Conservation (phyloP, 1,140 invertebrate species). For the Lepidotrigona ventralis region DNA sequence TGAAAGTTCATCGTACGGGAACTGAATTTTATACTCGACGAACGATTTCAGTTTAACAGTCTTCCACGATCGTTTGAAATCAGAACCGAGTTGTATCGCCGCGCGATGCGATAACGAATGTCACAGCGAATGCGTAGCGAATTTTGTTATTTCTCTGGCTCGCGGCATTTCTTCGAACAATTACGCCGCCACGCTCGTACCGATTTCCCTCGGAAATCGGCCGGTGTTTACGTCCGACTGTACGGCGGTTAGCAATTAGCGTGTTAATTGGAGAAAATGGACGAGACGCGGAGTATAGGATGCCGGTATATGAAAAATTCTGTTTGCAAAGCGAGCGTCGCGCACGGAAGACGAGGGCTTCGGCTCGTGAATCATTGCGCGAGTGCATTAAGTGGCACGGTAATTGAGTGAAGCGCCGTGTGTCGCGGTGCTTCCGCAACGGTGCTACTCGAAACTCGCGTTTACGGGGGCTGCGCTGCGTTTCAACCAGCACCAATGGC, state of each 20-base stretch:
- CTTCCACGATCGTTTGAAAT: neutral
- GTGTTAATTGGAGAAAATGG: too few relatives aligned
- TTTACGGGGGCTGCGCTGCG: neutral
- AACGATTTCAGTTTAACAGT: neutral
- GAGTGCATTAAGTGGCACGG: slow-evolving; percentile 35
- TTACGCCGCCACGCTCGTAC: too few relatives aligned
- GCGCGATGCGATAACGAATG: too few relatives aligned
- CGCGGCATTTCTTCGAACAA: too few relatives aligned
- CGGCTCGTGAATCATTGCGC: slow-evolving; percentile 18
- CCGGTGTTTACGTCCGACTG: too few relatives aligned
- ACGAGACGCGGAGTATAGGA: neutral
- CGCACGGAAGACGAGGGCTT: slow-evolving; percentile 13
- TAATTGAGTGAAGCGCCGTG: slow-evolving; percentile 45
- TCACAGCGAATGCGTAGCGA: too few relatives aligned
- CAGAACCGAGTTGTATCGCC: neutral
- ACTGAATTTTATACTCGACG: neutral
- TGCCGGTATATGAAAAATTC: slow-evolving; percentile 8
- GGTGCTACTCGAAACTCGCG: slow-evolving; percentile 34
- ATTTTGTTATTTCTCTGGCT: too few relatives aligned
- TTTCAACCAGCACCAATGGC: slow-evolving; percentile 36
- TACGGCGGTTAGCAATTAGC: neutral
- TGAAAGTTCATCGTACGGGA: neutral
- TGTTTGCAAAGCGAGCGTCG: neutral
- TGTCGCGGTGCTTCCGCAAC: slow-evolving; percentile 42
- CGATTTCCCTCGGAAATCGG: too few relatives aligned